Conservation (phyloP, 2,113 vertebrate genomes). For the Forbesichthys papilliferus region DNA sequence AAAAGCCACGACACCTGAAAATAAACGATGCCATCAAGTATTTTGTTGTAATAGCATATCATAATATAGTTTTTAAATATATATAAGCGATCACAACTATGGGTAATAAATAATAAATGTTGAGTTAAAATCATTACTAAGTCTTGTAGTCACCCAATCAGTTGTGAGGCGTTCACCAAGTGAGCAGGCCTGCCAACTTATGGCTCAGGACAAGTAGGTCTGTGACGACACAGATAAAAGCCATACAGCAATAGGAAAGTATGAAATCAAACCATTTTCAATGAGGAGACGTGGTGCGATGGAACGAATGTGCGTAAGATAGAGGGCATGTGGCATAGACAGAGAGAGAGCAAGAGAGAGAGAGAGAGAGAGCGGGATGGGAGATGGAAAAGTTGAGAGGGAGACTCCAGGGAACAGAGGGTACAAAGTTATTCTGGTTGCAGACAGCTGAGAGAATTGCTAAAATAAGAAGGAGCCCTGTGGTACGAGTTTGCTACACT, state of each 20-base stretch:
- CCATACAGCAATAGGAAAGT: background rate
- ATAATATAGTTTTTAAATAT: background rate
- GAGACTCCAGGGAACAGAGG: conserved; percentile 29
- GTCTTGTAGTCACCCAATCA: no score
- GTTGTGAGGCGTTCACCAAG: background rate
- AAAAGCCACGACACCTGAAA: no score
- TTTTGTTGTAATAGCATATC: conserved; percentile 5
- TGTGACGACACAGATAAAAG: conserved; percentile 19
- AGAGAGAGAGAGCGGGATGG: background rate
- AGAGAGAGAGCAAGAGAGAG: conserved; percentile 16
- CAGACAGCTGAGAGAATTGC: conserved; percentile 72
- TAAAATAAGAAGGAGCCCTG: conserved; percentile 67
- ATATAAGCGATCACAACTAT: background rate
- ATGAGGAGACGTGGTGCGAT: conserved; percentile 21
- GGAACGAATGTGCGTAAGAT: conserved; percentile 17
- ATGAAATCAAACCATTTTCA: conserved; percentile 17
- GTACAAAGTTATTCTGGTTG: conserved; percentile 74
- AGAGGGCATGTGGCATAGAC: conserved; percentile 11
- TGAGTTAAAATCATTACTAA: no score
- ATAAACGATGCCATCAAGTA: no score
- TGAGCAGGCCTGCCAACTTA: no score
- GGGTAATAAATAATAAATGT: no score
- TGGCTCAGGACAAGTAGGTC: no score
- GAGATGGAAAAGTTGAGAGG: background rate
- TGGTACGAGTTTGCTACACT: conserved; percentile 50